Conservation (phyloP, 2,797 vertebrate species). For the Pteronotus mesoamericanus region DNA sequence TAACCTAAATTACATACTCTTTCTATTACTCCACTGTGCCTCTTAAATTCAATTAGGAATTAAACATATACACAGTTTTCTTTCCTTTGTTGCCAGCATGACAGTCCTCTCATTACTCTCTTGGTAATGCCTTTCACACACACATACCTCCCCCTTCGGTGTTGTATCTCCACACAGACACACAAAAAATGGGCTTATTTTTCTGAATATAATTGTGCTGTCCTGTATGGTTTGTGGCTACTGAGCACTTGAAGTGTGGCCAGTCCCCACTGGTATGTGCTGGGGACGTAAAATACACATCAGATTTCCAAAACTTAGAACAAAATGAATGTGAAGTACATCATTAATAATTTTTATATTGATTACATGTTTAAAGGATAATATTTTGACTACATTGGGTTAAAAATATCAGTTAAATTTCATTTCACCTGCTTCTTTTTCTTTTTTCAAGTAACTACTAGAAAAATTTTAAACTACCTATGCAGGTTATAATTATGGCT, state of each 20-base stretch:
- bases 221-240: background rate
- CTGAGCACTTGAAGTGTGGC: background rate
- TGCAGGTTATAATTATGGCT: background rate
- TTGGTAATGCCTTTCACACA: background rate
- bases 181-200: background rate
- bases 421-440: background rate
- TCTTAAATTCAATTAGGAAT: background rate
- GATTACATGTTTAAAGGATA: background rate
- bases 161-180: background rate
- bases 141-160: background rate
- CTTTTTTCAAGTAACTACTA: background rate
- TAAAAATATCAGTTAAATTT: background rate
- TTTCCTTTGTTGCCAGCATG: background rate
- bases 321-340: background rate
- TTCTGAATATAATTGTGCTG: background rate
- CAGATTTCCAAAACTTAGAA: background rate
- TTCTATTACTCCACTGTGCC: background rate
- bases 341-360: background rate
- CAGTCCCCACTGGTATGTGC: background rate
- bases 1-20: background rate
- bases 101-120: background rate
- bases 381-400: background rate
- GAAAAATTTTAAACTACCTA: background rate
- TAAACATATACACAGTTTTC: background rate
- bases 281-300: background rate